Base-by-base conservation (phyloP, 2,113 vertebrate species). In the Lophochroa leadbeateri region DNA sequence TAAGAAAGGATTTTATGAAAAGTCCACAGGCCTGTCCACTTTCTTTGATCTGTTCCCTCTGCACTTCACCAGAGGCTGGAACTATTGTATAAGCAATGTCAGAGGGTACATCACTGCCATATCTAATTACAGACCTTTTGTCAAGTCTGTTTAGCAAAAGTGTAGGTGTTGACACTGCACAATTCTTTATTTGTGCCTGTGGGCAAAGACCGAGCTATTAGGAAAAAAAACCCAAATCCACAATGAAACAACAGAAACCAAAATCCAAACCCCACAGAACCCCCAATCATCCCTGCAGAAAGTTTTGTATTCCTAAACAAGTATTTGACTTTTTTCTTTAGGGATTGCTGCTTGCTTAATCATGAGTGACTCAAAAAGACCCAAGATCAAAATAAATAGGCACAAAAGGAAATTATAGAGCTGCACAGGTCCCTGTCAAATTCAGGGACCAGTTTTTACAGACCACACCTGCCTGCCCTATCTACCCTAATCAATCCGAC, bases 41-140 rank as follows among this genome's bases (percentile, higher is more conserved):
- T 87, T 84, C 83, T 82, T 95, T 96, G 44, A 52, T 91, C 35
- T 71, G 2, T 79, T 94, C 43, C 39, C 29, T 87, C 93, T 93
- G 67, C 85, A 52, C 61, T 85, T 97, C 78, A 72, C 29, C 14
- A 7, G 4, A 6, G 39, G 17, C 61, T 75, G 77, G 39, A 89
- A 90, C 43, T 39, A 75, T 93, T 92, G 60, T 75, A 72, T 82
- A 82, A 90, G 69, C 47, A 69, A 43, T 79, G 21, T 93, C 79
- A 91, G 70, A 84, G 52, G 72, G 46, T 82, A 60, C 47, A 35
- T 76, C n/a, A 43, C 80, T 86, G 63, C 53, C 27, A 41, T 7
- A 7, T 65, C 81, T 92, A 81, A 91, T 81, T 78, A 70, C 0
- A 0, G 46, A 81, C 28, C 33, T 76, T 33, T 85, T 93, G 82